phyloP scores from a whole-genome alignment of 2,113 vertebrate species.

The Cinclus mexicanus region DNA sequence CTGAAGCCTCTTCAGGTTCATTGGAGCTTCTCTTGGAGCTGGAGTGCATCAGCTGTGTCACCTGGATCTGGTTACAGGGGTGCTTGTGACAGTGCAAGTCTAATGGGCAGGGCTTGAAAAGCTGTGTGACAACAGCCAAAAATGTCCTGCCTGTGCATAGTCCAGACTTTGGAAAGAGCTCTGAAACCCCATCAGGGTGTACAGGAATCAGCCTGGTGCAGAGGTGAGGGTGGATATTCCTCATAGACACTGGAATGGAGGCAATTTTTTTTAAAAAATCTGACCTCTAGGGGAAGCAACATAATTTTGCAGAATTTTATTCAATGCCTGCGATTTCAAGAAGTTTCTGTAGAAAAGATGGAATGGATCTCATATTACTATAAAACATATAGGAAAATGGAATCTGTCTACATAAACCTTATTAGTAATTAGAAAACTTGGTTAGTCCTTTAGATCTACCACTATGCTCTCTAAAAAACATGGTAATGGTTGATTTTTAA shows the following conservation, averaged over 20 bases:
- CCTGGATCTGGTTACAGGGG: neutral
- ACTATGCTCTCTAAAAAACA: neutral
- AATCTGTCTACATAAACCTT: neutral
- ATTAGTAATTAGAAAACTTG: neutral
- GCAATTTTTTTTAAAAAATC: neutral
- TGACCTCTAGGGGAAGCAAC: neutral
- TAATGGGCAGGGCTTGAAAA: neutral
- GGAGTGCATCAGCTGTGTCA: neutral
- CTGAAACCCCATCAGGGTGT: neutral
- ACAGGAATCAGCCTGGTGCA: neutral
- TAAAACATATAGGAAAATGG: neutral
- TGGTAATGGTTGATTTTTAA: neutral
- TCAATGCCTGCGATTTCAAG: neutral
- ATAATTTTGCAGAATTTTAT: neutral
- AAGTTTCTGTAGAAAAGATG: neutral
- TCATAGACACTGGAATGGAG: neutral
- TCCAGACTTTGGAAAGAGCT: neutral
- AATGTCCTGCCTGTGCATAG: rapidly evolving
- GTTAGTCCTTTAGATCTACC: neutral
- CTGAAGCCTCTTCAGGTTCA: neutral
- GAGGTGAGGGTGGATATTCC: neutral
- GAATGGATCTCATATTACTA: neutral
- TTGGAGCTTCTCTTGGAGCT: neutral
- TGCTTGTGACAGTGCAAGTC: neutral
- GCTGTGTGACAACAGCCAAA: rapidly evolving